Conservation (phyloP, 2,797 vertebrate genomes). For the Dromococcyx pavoninus region DNA sequence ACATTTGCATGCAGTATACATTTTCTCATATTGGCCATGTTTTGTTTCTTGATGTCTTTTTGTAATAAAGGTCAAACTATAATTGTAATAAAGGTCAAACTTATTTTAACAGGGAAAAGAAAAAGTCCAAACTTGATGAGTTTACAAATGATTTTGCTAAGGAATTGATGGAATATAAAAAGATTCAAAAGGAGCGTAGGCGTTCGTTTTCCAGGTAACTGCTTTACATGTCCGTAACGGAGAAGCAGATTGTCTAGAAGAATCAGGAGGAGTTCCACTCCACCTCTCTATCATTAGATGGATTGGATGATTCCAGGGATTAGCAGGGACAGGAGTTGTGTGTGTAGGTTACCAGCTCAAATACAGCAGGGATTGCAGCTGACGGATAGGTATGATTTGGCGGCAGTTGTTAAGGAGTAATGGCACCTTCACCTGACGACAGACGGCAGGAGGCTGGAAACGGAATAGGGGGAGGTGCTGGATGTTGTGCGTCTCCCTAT, state of each 20-base stretch:
- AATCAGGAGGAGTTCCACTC: conserved; percentile 60
- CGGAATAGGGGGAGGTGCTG: not conserved
- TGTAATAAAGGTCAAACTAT: not conserved
- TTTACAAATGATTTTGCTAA: conserved; percentile 99
- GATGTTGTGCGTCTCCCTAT: not conserved
- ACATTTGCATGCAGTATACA: conserved; percentile 50
- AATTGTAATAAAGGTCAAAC: conserved; percentile 58
- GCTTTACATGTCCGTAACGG: conserved; percentile 78
- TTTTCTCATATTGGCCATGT: conserved; percentile 73
- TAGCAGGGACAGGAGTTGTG: conserved; percentile 61
- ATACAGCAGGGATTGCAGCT: conserved; percentile 32
- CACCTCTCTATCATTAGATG: conserved; percentile 36
- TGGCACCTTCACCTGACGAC: not conserved
- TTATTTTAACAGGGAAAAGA: conserved; percentile 84
- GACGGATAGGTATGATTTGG: not conserved
- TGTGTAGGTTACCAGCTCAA: conserved; percentile 13
- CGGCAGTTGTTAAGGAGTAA: not conserved
- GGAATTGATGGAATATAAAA: conserved; percentile 98
- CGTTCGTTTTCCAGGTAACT: conserved; percentile 95
- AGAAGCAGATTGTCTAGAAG: conserved; percentile 74
- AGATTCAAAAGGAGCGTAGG: conserved; percentile 94
- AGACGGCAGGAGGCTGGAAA: not conserved
- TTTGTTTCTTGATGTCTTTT: conserved; percentile 69
- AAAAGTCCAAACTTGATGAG: conserved; percentile 96
- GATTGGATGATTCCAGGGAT: conserved; percentile 71